Percentiles rank a stretch among this genome's conserved stretches.
phyloP scores from a whole-genome alignment of 2,797 vertebrate genomes.

The Hoplostethus mediterraneus region DNA sequence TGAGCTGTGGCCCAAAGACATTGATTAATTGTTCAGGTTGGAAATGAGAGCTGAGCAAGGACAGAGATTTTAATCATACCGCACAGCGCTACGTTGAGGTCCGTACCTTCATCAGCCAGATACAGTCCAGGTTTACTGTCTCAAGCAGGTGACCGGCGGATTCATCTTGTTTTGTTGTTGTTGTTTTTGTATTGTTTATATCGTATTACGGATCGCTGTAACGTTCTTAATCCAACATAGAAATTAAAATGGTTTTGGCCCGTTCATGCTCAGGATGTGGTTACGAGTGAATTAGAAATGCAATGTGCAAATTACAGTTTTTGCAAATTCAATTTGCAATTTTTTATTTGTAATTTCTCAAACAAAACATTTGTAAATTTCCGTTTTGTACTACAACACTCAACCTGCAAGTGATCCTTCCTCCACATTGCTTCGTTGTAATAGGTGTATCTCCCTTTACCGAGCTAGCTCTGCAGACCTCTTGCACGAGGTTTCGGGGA shows the following conservation, averaged over 20 bases:
- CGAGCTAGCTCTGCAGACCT: conserved; percentile 62
- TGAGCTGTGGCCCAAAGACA: conserved; percentile 73
- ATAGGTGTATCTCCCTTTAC: conserved; percentile 64
- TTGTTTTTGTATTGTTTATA: too few species aligned
- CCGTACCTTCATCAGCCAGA: neutral
- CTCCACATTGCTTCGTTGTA: conserved; percentile 42
- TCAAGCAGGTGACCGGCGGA: too few species aligned
- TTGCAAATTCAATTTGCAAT: neutral
- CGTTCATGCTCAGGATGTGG: neutral
- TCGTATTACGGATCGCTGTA: too few species aligned
- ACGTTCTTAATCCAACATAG: too few species aligned
- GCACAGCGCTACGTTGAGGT: conserved; percentile 23
- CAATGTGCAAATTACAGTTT: neutral
- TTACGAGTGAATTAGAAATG: conserved; percentile 1
- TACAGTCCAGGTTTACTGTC: too few species aligned
- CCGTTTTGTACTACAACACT: conserved; percentile 17
- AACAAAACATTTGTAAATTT: too few species aligned
- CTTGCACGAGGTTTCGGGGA: conserved; percentile 75
- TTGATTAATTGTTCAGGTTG: conserved; percentile 80
- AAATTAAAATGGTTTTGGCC: neutral
- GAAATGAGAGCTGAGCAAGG: conserved; percentile 71
- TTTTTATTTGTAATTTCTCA: conserved; percentile 3
- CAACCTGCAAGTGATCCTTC: conserved; percentile 60
- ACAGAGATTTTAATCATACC: conserved; percentile 68
- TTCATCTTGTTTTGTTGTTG: too few species aligned